Base-by-base conservation (phyloP, 2,113 vertebrate species). In the Rhinogobius similis region DNA sequence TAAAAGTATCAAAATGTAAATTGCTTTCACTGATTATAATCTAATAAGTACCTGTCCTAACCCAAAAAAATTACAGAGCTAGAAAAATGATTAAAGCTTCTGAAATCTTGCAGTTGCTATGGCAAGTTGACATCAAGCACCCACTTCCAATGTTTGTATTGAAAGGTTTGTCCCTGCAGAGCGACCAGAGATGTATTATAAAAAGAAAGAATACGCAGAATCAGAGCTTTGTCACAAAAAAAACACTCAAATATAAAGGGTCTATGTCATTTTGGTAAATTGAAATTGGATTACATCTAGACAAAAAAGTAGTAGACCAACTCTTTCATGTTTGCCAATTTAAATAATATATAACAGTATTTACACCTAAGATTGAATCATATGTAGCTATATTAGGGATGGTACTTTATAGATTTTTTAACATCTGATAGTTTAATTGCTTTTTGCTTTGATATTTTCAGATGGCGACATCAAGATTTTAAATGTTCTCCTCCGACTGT, bases 211-310 rank as follows among this genome's bases (percentile, higher is more conserved):
- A n/a, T n/a, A n/a, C n/a, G n/a, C n/a, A n/a, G n/a, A n/a, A n/a
- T n/a, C n/a, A n/a, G n/a, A n/a, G n/a, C n/a, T n/a, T n/a, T 18
- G 43, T 44, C 43, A 44, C 50, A 52, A 52, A 52, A 52, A 52
- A 10, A 52, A 52, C 50, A 52, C 50, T 23, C 50, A 11, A 21
- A n/a, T n/a, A n/a, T n/a, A n/a, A n/a, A n/a, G n/a, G n/a, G n/a
- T n/a, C n/a, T n/a, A n/a, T n/a, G n/a, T n/a, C n/a, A n/a, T n/a
- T n/a, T n/a, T n/a, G n/a, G n/a, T n/a, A n/a, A n/a, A 52, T 52
- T 52, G 11, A 12, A 23, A 52, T 10, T 12, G 10, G 21, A 52
- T 52, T 52, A 23, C n/a, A 52, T 52, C 8, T 52, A 52, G 48
- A 52, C 50, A 23, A 11, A 52, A 23, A 3, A n/a, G n/a, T n/a